These are phyloP conservation scores for Apolygus lucorum DNA, from an alignment of 1,140 invertebrate species.

Conservation along the genomic window DNA sequence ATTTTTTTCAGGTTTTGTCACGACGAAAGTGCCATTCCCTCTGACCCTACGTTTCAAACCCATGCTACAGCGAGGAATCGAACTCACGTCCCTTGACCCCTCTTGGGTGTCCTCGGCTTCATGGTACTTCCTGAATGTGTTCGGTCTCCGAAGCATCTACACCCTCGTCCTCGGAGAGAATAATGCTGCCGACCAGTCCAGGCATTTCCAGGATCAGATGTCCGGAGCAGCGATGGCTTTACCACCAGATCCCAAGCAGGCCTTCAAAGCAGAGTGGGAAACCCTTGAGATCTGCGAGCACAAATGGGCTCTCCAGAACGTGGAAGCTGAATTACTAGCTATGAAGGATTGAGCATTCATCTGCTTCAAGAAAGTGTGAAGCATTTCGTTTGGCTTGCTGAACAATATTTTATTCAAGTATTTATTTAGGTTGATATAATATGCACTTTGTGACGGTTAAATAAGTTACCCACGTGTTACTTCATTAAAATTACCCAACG, in stretches of 20 bases:
- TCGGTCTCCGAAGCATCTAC: constrained; percentile 96
- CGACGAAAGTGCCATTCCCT: constrained; percentile 94
- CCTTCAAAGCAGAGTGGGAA: constrained; percentile 99
- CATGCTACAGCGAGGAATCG: constrained; percentile 97
- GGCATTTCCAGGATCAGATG: constrained; percentile 97
- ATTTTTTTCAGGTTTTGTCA: neutral
- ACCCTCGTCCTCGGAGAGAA: constrained; percentile 96
- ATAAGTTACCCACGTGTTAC: too few relatives aligned
- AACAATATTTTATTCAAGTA: too few relatives aligned
- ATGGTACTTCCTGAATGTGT: constrained; percentile 99
- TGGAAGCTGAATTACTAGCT: constrained; percentile 28
- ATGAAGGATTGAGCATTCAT: neutral
- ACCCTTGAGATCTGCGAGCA: constrained; percentile 93
- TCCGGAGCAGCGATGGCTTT: constrained; percentile 93
- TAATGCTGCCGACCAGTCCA: constrained; percentile 93
- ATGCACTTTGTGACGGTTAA: too few relatives aligned
- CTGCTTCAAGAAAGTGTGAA: too few relatives aligned
- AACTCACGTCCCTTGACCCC: constrained; percentile 88
- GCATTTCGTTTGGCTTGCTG: too few relatives aligned
- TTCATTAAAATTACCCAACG: too few relatives aligned
- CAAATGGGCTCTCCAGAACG: constrained; percentile 64
- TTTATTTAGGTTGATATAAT: too few relatives aligned
- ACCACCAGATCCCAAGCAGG: constrained; percentile 94
- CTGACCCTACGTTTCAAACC: constrained; percentile 96
- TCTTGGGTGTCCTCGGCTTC: constrained; percentile 99